These are phyloP conservation scores for Mus spicilegus DNA, from an alignment of 2,113 vertebrate genomes.

Conservation along the genomic window DNA sequence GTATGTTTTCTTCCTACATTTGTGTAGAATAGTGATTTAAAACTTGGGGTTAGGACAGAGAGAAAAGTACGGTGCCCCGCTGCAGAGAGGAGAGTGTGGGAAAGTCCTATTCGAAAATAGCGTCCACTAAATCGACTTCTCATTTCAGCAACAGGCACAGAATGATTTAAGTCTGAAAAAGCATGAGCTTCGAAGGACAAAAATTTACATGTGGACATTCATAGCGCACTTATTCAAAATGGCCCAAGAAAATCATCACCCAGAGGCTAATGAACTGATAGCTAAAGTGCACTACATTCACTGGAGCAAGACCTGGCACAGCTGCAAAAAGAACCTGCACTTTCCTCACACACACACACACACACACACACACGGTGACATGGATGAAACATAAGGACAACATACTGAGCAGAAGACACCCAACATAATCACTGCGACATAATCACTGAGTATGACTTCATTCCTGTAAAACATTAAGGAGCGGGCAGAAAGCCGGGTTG, in stretches of 20 bases:
- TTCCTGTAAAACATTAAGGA: not conserved
- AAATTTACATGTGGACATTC: not conserved
- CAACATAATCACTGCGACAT: not conserved
- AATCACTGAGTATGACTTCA: not conserved
- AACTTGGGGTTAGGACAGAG: not conserved
- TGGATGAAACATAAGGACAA: not conserved
- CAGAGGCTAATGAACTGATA: not conserved
- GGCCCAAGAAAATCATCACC: not conserved
- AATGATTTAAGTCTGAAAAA: not conserved
- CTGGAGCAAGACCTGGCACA: not conserved
- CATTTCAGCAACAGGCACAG: conserved; percentile 2
- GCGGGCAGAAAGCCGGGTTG: not conserved
- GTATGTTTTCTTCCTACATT: not conserved
- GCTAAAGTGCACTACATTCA: not conserved
- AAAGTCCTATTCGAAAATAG: conserved; percentile 3
- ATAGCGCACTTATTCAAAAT: not conserved
- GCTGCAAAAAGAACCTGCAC: not conserved
- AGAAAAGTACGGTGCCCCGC: not conserved
- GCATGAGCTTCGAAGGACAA: not conserved
- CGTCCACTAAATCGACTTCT: not conserved
- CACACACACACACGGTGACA: not conserved
- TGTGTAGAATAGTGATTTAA: not conserved
- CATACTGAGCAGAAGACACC: not conserved
- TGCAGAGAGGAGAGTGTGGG: not conserved
- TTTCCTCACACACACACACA: not conserved